These are phyloP conservation scores for Drosophila pachea DNA, from an alignment of 1,140 invertebrate genomes.

Conservation along the genomic window DNA sequence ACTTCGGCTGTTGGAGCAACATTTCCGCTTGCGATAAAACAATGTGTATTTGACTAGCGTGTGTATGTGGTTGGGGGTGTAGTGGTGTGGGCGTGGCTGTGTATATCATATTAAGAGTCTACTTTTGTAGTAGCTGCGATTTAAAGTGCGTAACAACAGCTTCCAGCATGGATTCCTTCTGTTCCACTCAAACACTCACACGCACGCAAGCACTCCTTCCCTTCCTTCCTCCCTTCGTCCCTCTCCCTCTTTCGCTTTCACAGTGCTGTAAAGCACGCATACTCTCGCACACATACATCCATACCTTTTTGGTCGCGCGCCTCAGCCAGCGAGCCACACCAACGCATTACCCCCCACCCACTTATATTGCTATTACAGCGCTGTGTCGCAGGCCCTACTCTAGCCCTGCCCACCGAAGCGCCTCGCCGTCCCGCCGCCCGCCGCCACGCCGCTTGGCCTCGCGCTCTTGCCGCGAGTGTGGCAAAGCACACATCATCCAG, in stretches of 20 bases:
- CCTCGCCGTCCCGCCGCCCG: too few species aligned
- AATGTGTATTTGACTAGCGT: slow-evolving; percentile 33
- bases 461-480: not conserved
- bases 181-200: slow-evolving; percentile 3
- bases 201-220: slow-evolving; percentile 1
- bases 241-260: slow-evolving; percentile 10
- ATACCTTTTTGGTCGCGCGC: slow-evolving; percentile 30
- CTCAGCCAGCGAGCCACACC: slow-evolving; percentile 5
- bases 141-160: slow-evolving; percentile 44
- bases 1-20: slow-evolving; percentile 33
- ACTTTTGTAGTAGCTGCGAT: slow-evolving; percentile 10
- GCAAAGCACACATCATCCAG: slow-evolving; percentile 36
- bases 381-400: too few species aligned
- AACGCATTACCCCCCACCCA: too few species aligned
- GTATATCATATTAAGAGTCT: not conserved
- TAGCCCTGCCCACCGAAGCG: too few species aligned
- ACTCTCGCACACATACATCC: slow-evolving; percentile 1
- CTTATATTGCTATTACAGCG: too few species aligned
- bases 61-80: not conserved
- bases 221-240: slow-evolving; percentile 13
- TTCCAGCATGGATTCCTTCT: slow-evolving; percentile 15
- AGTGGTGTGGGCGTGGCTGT: too few species aligned
- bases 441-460: too few species aligned
- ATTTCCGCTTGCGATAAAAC: slow-evolving; percentile 56
- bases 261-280: slow-evolving; percentile 26